These are phyloP conservation scores for Botia kubotai DNA, from an alignment of 2,797 vertebrate genomes.

Conservation along the genomic window DNA sequence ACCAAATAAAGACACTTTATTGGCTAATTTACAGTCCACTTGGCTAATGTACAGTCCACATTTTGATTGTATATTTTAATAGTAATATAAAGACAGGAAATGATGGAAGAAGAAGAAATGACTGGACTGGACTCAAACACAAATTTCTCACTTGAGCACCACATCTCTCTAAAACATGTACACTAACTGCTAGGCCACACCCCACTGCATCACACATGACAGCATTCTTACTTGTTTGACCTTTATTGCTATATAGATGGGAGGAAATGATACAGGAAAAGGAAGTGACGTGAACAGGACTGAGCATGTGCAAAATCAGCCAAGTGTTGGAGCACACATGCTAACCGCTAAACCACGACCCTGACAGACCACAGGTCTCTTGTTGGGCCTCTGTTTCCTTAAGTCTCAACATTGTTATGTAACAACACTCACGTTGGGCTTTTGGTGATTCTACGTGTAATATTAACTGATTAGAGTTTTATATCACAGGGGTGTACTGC, in stretches of 20 bases:
- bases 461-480: constrained; percentile 31
- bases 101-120: not conserved
- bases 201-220: not conserved
- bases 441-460: not conserved
- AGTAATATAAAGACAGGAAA: not conserved
- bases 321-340: not conserved
- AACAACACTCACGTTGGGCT: not conserved
- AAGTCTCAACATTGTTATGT: constrained; percentile 11
- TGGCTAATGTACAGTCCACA: too few species aligned
- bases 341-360: not conserved
- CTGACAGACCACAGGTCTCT: not conserved
- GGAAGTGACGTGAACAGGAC: not conserved
- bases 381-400: not conserved
- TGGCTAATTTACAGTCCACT: too few species aligned
- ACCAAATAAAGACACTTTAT: too few species aligned
- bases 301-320: not conserved
- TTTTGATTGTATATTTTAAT: too few species aligned
- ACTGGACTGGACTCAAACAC: not conserved
- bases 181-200: not conserved
- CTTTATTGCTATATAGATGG: not conserved
- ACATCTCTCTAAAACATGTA: not conserved
- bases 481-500: constrained; percentile 4
- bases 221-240: not conserved
- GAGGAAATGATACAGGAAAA: not conserved
- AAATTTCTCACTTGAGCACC: too few species aligned